Base-by-base conservation (phyloP, 2,888 invertebrate species). In the Ophion obscuratus region DNA sequence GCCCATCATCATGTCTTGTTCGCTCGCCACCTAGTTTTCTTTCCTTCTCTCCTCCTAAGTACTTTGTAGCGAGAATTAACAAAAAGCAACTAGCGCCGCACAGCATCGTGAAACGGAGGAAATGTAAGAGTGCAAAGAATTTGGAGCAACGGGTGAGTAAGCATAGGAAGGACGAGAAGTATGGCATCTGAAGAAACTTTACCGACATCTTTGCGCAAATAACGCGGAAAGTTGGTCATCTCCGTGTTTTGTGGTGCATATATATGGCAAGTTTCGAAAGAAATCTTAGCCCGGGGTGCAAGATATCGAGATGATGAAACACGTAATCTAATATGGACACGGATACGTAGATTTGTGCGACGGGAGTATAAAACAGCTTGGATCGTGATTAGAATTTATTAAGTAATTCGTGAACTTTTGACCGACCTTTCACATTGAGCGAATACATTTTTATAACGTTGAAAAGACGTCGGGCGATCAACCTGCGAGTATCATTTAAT, bases 41-140 rank as follows among this genome's bases (percentile, higher is more conserved):
- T 44, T 67, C 83, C 79, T 83, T 67, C 62, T 66, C 53, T 79
- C 84, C 59, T 61, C 17, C 73, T 64, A 87, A 88, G 88, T 86
- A 87, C 87, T 88, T 86, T 81, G 87, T 83, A 86, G 86, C 67
- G 84, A 80, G 86, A 86, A 86, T 87, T 87, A 88, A 87, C 88
- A 86, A 85, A 84, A 78, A 88, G 81, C 76, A 88, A 88, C 85
- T 84, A 88, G 80, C 79, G 57, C 78, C 64, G 80, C 68, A 71
- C 64, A 70, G 82, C 70, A 20, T 47, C 66, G 75, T 75, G 76
- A 61, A 80, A 59, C 74, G 68, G 73, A 70, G 81, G 31, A 78
- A 47, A 85, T 44, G 66, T 59, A 57, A 76, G 80, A 84, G 67
- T 59, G 67, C 70, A 47, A 27, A 47, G 71, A 83, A 57, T 57